A percentile compares a stretch with the other conserved stretches of the same genome.
These are phyloP conservation scores for Porites evermanni DNA, from an alignment of 92 coral and sea anemone species.

Conservation along the genomic window DNA sequence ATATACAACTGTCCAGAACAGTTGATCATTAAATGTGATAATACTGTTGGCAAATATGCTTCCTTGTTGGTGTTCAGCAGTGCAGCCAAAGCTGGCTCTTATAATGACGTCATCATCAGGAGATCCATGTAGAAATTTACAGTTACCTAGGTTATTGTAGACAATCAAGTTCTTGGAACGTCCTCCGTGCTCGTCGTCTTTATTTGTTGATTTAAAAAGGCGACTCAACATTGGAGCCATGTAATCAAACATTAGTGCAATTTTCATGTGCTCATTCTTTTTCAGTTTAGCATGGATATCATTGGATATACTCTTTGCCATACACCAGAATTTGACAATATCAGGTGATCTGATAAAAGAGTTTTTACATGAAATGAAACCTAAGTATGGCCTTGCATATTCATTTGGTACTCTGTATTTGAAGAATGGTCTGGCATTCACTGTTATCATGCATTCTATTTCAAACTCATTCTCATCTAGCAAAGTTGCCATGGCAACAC, in stretches of 20 bases:
- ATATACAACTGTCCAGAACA: conserved; percentile 13
- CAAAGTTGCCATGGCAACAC: conserved; percentile 24
- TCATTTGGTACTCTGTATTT: conserved; percentile 19
- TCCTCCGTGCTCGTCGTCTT: neutral
- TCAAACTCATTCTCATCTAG: conserved; percentile 2
- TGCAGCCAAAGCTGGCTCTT: conserved; percentile 17
- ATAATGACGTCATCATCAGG: conserved; percentile 14
- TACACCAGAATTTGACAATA: conserved; percentile 1
- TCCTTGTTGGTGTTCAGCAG: conserved; percentile 13
- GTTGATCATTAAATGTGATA: neutral
- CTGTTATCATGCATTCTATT: neutral
- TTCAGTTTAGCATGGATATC: conserved; percentile 6
- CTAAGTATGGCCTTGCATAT: conserved; percentile 4
- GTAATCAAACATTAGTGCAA: neutral
- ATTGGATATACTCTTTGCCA: neutral
- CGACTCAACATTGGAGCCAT: neutral
- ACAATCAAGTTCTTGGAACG: neutral
- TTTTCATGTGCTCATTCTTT: conserved; percentile 1
- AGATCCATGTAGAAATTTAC: conserved; percentile 23
- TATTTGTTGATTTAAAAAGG: neutral
- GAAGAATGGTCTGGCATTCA: conserved; percentile 14
- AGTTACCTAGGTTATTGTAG: conserved; percentile 13
- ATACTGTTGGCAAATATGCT: conserved; percentile 6
- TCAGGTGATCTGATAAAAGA: neutral
- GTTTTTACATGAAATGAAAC: neutral